A percentile compares a stretch with the other conserved stretches of the same genome.
Conservation (phyloP, 2,113 vertebrate species). For the Hymenochirus boettgeri region DNA sequence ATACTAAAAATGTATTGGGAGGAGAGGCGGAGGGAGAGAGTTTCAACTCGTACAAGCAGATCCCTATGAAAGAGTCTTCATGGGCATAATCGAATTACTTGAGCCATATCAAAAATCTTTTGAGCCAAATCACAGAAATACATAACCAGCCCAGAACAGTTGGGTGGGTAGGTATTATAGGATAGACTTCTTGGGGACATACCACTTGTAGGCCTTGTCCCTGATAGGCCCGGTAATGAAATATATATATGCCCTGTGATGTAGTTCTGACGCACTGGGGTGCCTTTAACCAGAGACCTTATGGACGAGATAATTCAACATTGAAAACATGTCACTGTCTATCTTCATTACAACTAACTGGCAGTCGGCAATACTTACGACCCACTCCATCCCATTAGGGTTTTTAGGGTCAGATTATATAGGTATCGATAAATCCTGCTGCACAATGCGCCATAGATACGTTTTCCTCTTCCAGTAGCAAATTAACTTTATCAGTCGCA, state of each 20-base stretch:
- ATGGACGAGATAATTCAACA: slow-evolving; percentile 30
- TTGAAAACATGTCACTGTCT: slow-evolving; percentile 42
- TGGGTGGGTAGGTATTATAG: slow-evolving; percentile 22
- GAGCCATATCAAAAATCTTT: slow-evolving; percentile 26
- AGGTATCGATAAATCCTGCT: slow-evolving; percentile 45
- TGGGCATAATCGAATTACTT: not conserved
- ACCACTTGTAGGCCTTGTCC: slow-evolving; percentile 12
- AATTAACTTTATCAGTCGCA: not conserved
- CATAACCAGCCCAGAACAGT: slow-evolving; percentile 40
- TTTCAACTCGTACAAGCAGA: slow-evolving; percentile 39
- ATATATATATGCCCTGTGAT: slow-evolving; percentile 38
- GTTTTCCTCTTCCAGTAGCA: slow-evolving; percentile 42
- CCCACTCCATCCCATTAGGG: slow-evolving; percentile 42
- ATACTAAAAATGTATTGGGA: not conserved
- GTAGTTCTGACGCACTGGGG: slow-evolving; percentile 23
- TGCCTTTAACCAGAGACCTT: slow-evolving; percentile 35
- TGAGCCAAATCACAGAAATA: slow-evolving; percentile 40
- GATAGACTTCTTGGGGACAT: slow-evolving; percentile 34
- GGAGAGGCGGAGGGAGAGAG: not conserved
- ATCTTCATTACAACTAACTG: slow-evolving; percentile 45
- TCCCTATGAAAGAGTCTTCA: slow-evolving; percentile 42
- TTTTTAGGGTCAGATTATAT: slow-evolving; percentile 44
- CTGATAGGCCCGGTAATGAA: not conserved
- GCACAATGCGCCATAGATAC: slow-evolving; percentile 16
- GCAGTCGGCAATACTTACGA: slow-evolving; percentile 26